Evolutionary conservation across 2,797 vertebrate genomes (phyloP).

Genomic region (Borostomias antarcticus): DNA sequence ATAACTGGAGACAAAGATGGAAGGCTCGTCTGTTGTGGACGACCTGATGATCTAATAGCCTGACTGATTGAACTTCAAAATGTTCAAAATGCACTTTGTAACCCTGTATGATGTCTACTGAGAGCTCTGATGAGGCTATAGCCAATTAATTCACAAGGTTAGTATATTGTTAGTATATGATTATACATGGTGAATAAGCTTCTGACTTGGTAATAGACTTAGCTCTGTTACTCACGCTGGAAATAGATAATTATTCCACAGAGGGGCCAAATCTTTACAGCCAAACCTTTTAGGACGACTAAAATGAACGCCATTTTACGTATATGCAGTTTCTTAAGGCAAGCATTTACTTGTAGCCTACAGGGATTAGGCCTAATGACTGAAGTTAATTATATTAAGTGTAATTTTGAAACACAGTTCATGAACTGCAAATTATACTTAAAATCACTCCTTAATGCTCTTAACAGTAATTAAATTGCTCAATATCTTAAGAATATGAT

Average conservation of each 20-base stretch:
- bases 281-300: constrained; percentile 40
- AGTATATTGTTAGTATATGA: constrained; percentile 42
- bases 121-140: constrained; percentile 34
- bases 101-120: constrained; percentile 14
- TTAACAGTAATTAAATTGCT: constrained; percentile 82
- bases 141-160: constrained; percentile 32
- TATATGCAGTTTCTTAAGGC: constrained; percentile 77
- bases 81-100: constrained; percentile 32
- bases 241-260: constrained; percentile 70
- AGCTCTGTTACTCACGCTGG: constrained; percentile 57
- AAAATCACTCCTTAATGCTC: constrained; percentile 82
- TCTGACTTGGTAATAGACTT: constrained; percentile 61
- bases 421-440: constrained; percentile 87
- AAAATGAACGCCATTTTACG: constrained; percentile 45
- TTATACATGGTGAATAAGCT: constrained; percentile 52
- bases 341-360: constrained; percentile 74
- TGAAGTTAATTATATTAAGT: constrained; percentile 87
- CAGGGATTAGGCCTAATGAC: constrained; percentile 85
- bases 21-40: too few species aligned
- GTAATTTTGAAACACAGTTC: constrained; percentile 88
- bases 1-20: too few species aligned
- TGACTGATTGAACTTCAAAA: constrained; percentile 33
- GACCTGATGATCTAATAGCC: too few species aligned
- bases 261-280: constrained; percentile 46
- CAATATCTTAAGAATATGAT: constrained; percentile 77